Percentiles rank a stretch among this genome's conserved stretches.
Evolutionary conservation across 2,113 vertebrate species (phyloP).

Genomic region (Eubucco bourcierii): DNA sequence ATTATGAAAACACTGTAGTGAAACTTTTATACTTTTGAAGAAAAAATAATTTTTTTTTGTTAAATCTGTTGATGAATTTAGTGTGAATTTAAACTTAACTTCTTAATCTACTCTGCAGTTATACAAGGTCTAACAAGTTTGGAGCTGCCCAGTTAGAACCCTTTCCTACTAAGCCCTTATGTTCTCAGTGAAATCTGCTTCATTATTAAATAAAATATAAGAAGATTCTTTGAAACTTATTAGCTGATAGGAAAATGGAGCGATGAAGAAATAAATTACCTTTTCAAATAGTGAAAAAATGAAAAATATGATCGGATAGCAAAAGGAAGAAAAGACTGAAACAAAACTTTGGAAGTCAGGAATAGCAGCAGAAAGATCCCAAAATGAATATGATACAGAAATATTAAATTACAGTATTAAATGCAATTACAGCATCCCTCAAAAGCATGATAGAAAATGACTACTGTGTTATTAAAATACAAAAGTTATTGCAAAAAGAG

Average conservation of each 20-base stretch:
- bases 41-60: neutral
- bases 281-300: neutral
- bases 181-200: neutral
- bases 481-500: neutral
- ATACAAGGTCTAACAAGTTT: accelerated
- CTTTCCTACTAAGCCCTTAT: neutral
- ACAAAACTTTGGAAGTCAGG: neutral
- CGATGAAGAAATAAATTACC: neutral
- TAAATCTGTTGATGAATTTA: neutral
- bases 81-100: neutral
- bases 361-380: neutral
- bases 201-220: neutral
- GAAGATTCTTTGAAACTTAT: neutral
- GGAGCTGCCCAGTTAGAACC: neutral
- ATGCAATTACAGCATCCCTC: neutral
- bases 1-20: neutral
- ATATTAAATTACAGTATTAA: neutral
- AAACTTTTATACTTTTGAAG: neutral
- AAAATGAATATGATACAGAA: neutral
- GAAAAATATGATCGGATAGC: neutral
- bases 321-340: neutral
- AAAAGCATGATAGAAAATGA: neutral
- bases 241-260: neutral
- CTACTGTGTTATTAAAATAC: neutral
- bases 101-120: neutral